These are phyloP conservation scores for Morphnarchus princeps DNA, from an alignment of 2,113 vertebrate genomes.

Conservation along the genomic window DNA sequence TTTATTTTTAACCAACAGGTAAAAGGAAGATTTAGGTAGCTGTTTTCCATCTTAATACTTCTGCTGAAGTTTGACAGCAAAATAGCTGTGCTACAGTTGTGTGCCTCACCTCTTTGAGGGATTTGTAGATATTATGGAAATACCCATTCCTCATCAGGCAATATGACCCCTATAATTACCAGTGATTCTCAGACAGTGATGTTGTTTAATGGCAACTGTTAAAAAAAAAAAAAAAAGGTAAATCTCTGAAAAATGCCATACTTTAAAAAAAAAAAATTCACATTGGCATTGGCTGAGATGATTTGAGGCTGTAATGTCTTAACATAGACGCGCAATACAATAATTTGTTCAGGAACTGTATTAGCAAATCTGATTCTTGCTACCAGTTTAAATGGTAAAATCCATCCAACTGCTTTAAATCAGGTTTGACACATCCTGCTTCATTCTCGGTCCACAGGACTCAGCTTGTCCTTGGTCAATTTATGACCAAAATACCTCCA, in stretches of 20 bases:
- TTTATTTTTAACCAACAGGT: background rate
- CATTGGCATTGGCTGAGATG: background rate
- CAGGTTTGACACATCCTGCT: background rate
- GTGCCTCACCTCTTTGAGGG: background rate
- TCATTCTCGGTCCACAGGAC: background rate
- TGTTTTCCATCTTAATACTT: background rate
- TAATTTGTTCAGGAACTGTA: background rate
- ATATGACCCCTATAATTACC: background rate
- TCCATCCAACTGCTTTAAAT: background rate
- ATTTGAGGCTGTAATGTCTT: background rate
- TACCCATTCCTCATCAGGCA: conserved; percentile 33
- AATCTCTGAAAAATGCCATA: background rate
- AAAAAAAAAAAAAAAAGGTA: background rate
- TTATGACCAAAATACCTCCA: background rate
- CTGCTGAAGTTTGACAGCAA: background rate
- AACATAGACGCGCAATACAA: background rate
- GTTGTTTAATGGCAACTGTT: background rate
- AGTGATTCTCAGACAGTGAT: background rate
- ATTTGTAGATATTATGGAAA: background rate
- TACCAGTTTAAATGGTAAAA: background rate
- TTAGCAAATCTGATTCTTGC: background rate
- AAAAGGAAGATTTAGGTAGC: background rate
- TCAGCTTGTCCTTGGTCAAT: background rate
- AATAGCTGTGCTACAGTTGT: background rate
- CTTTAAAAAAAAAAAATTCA: background rate